Conservation (phyloP, 1,140 invertebrate species). For the Scaptomyza montana region DNA sequence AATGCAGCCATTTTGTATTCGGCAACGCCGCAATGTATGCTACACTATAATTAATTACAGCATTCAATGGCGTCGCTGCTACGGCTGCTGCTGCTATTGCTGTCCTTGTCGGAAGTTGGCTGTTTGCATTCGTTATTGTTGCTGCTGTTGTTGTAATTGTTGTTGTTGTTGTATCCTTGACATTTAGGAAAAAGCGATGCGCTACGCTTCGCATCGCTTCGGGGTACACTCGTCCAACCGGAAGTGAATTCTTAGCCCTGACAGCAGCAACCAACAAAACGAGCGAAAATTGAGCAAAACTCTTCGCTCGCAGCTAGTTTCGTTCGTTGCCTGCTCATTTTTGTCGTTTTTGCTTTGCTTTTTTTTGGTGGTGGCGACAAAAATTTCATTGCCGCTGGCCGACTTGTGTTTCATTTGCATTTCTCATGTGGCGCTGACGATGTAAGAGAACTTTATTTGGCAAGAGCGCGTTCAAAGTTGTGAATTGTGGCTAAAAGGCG, state of each 20-base stretch:
- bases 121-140: conserved; percentile 24
- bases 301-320: conserved; percentile 17
- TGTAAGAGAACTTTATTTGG: conserved; percentile 36
- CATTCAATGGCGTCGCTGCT: conserved; percentile 53
- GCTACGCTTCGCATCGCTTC: conserved; percentile 22
- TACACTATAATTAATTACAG: conserved; percentile 74
- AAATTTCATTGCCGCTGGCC: conserved; percentile 11
- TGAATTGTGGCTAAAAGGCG: conserved; percentile 22
- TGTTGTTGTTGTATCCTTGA: conserved; percentile 68
- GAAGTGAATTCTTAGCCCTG: conserved; percentile 48
- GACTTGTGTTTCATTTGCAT: background rate
- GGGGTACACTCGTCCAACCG: conserved; percentile 41
- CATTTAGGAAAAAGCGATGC: conserved; percentile 58
- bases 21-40: conserved; percentile 62
- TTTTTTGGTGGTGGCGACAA: conserved; percentile 35
- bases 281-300: conserved; percentile 10
- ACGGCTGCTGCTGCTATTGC: conserved; percentile 8
- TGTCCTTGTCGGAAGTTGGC: conserved; percentile 13
- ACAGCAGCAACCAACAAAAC: conserved; percentile 9
- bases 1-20: conserved; percentile 70
- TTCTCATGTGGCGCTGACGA: background rate
- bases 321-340: conserved; percentile 18
- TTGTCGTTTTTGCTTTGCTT: too few relatives aligned
- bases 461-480: conserved; percentile 30
- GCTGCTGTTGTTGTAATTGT: background rate